Base-by-base conservation (phyloP, 2,797 vertebrate species). In the Gallinago solitaria region DNA sequence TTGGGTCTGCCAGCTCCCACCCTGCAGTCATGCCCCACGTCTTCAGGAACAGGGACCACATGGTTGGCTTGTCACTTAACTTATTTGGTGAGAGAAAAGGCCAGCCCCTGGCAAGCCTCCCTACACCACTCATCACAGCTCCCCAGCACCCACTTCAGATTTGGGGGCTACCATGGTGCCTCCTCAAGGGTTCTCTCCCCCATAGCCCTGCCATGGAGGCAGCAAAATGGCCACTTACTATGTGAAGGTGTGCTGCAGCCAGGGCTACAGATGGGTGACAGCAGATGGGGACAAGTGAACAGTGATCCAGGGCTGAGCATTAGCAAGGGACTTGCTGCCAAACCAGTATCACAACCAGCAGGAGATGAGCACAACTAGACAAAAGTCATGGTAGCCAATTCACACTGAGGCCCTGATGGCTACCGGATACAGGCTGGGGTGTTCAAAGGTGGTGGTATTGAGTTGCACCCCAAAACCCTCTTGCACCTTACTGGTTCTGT, bases 261-360 rank as follows among this genome's bases (percentile, higher is more conserved):
- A 70, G 48, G 41, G 51, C 50, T 61, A 21, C 15, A 13, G 33
- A 9, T 1, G 37, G 51, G 33, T 47, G 41, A 51, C 50, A 39
- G 61, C 71, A 84, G 25, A 60, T 56, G 73, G 69, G 33, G 65
- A 74, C n/a, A 37, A 37, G 24, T 4, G 24, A 95, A 37, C 28
- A 60, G 32, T n/a, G 15, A 59, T 23, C 53, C 69, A 75, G 41
- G 41, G 57, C 50, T 75, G 37, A 81, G n/a, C n/a, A 11, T n/a
- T 60, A 93, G 20, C 48, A 54, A 61, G 65, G 30, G n/a, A 61
- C 47, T 54, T 48, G 64, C 41, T 83, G 85, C 60, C 77, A 77
- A 80, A 70, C 28, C 0, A 0, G 48, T 28, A n/a, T 16, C 45
- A 33, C 1, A 6, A 59, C 12, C 2, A 0, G 56, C 47, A 67